Percentiles rank a stretch among this genome's conserved stretches.
phyloP scores from a whole-genome alignment of 2,888 invertebrate species.

The Atherix ibis region DNA sequence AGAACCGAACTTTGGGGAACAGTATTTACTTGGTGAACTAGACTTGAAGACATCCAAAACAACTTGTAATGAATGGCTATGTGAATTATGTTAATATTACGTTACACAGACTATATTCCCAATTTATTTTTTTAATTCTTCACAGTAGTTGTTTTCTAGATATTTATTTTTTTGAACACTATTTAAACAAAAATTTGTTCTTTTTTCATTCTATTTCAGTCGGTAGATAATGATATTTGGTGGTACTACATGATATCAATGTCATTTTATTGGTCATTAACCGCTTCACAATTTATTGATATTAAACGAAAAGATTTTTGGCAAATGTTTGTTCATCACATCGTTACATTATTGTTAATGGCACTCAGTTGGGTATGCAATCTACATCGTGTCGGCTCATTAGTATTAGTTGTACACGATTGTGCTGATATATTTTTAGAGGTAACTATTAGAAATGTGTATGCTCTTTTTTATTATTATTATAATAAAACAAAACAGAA shows the following conservation, averaged over 20 bases:
- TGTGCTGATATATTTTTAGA: slow-evolving; percentile 82
- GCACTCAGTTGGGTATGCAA: slow-evolving; percentile 92
- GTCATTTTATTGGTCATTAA: slow-evolving; percentile 90
- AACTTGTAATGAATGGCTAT: no score
- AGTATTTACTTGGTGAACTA: no score
- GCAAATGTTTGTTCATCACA: slow-evolving; percentile 97
- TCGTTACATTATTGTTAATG: slow-evolving; percentile 80
- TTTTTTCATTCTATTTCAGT: slow-evolving; percentile 36
- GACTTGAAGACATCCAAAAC: no score
- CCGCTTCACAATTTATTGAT: slow-evolving; percentile 86
- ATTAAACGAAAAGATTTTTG: slow-evolving; percentile 88
- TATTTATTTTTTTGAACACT: no score
- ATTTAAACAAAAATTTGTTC: no score
- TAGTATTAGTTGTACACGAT: slow-evolving; percentile 78
- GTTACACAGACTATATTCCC: no score
- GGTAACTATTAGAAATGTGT: slow-evolving; percentile 33
- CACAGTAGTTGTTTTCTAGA: no score
- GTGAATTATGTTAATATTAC: no score
- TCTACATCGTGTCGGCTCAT: slow-evolving; percentile 76
- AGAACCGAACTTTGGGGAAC: no score
- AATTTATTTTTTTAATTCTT: no score
- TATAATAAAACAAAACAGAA: no score
- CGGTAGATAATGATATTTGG: slow-evolving; percentile 68
- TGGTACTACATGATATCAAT: slow-evolving; percentile 96
- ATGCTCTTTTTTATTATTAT: no score